Evolutionary conservation across 1,140 invertebrate genomes (phyloP).

Genomic region (Trachymyrmex cornetzi): DNA sequence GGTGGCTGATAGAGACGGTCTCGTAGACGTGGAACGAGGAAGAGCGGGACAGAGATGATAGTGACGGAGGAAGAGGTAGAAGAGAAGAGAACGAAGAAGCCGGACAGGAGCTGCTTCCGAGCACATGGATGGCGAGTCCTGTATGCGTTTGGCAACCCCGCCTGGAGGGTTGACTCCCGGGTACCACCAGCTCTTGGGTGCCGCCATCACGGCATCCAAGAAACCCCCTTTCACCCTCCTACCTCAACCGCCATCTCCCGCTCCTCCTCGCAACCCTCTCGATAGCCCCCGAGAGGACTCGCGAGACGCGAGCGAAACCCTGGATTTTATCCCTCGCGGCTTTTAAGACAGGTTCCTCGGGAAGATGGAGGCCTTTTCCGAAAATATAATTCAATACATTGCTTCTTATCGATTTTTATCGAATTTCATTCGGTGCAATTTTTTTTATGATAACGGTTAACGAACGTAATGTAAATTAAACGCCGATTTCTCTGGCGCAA

Average conservation of each 20-base stretch:
- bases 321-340: conserved; percentile 38
- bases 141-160: conserved; percentile 66
- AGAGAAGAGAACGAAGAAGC: conserved; percentile 66
- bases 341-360: conserved; percentile 24
- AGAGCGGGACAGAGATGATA: conserved; percentile 46
- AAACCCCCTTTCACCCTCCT: conserved; percentile 58
- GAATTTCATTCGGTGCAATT: not conserved
- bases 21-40: conserved; percentile 3
- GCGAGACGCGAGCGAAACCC: conserved; percentile 30
- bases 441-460: not conserved
- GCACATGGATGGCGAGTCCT: conserved; percentile 57
- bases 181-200: conserved; percentile 69
- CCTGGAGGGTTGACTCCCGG: conserved; percentile 74
- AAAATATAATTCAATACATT: conserved; percentile 32
- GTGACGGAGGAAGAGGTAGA: not conserved
- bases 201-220: conserved; percentile 70
- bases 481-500: not conserved
- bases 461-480: conserved; percentile 13
- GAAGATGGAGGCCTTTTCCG: conserved; percentile 1
- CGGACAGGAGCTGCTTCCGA: conserved; percentile 60
- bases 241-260: conserved; percentile 23
- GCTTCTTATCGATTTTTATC: not conserved
- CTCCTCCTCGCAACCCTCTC: conserved; percentile 35
- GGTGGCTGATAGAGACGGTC: conserved; percentile 66
- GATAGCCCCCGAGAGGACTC: conserved; percentile 41